Base-by-base conservation (phyloP, 2,888 invertebrate genomes). In the Priocnemis perturbator region DNA sequence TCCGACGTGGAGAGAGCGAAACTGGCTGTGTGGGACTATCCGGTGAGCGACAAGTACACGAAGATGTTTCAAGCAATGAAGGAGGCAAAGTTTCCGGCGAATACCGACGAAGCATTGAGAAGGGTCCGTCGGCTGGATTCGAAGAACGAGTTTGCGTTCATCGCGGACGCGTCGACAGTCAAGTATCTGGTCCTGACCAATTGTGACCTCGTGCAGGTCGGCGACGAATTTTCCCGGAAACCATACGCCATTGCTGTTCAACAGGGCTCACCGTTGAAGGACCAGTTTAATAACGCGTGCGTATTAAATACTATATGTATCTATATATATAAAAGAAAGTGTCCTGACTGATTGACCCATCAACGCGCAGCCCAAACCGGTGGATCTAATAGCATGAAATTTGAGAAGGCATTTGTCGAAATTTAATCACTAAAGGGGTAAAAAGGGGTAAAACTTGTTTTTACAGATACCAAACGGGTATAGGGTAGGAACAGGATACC, bases 51-150 rank as follows among this genome's bases (percentile, higher is more conserved):
- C 89, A 98, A 97, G 86, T 99, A 97, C 89, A 98, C 98, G 50
- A 99, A 98, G 90, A 98, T 99, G 95, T 98, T 98, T 96, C 96
- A 98, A 87, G 96, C 97, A 0, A 99, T 98, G 97, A 89, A 89
- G 74, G 94, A 94, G 79, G 95, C 97, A 0, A 93, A 93, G 0
- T 91, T 98, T 14, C 98, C 98, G 0, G 91, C 92, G 37, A 92
- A 93, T 3, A 91, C 96, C 50, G 94, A 95, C 0, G 95, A 95
- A 76, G 98, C 98, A 0, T 90, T 98, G 9, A 68, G 44, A 19
- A 91, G 95, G 67, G 95, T 97, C 0, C 89, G 93, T 19, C 91
- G 90, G n/a, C 91, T 93, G 0, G 92, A 93, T 26, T 94, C 94
- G 0, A 95, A 93, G 70, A 96, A 93, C 86, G 97, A 96, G 3